Evolutionary conservation across 1,140 invertebrate species (phyloP), one percentile per base, ranked within the genome.

Genomic region (Achroia grisella): DNA sequence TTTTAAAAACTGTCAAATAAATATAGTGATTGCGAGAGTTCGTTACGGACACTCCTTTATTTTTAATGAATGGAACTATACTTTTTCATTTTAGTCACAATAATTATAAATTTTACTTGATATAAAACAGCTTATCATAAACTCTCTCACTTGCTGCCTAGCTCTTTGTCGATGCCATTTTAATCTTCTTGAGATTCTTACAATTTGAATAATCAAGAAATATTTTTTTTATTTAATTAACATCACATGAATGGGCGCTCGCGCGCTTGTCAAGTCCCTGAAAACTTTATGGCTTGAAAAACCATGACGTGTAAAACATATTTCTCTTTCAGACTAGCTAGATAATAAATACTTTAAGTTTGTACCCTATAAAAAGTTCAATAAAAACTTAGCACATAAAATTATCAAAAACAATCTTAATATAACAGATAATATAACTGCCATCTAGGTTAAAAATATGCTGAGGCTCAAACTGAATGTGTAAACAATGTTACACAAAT

Each of bases 301-400:
- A 53, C 33, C 36, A 30, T 50, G 53, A 44, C 49, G 50, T 51
- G 35, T 44, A 47, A 60, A 55, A 48, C 35, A 37, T 53, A 47
- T 36, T 51, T 56, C 36, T 43, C 27, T 35, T 29, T 58, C 52
- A 54, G 51, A 62, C 61, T 60, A 62, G 49, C 58, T 64, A 62
- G 64, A 55, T 43, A 46, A 64, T 61, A 64, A 64, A 68, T 57
- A 62, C 57, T 62, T 66, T 44, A 48, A 56, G 44, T 68, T 64
- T 64, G 61, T 64, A 64, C 58, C 64, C 48, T 64, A 64, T 51
- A 11, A 44, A 48, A 57, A 51, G 45, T 57, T 46, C 40, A 41
- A 56, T 54, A 46, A 54, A 59, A 64, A 57, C 55, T 60, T 55
- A 57, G 37, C 27, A 57, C 40, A 52, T 59, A 62, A 64, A 64